Percentiles rank a stretch among this genome's conserved stretches.
Conservation (phyloP, 2,113 vertebrate genomes). For the Nibea albiflora region DNA sequence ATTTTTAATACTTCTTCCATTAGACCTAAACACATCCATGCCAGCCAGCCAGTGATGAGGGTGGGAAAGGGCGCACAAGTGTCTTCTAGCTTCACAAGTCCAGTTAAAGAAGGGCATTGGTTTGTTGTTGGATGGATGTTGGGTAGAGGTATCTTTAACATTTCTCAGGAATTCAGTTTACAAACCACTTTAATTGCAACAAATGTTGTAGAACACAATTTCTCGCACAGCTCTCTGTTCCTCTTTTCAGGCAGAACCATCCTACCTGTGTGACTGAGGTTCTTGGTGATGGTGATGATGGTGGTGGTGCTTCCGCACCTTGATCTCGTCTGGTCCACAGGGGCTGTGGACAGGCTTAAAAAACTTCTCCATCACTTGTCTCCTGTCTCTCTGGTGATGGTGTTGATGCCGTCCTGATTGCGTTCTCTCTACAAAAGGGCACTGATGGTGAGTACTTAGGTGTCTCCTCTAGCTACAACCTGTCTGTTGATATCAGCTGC, state of each 20-base stretch:
- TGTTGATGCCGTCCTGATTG: slow-evolving; percentile 16
- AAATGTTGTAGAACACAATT: slow-evolving; percentile 73
- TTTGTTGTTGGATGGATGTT: slow-evolving; percentile 88
- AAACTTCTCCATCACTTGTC: slow-evolving; percentile 81
- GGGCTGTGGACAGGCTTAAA: slow-evolving; percentile 81
- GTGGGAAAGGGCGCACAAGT: slow-evolving; percentile 63
- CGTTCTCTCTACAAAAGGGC: slow-evolving; percentile 4
- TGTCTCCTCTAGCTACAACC: background rate
- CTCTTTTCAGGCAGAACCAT: slow-evolving; percentile 81
- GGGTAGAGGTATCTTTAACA: slow-evolving; percentile 82
- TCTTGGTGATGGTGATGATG: slow-evolving; percentile 60
- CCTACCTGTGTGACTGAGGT: slow-evolving; percentile 69
- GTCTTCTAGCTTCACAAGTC: slow-evolving; percentile 75
- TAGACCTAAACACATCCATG: background rate
- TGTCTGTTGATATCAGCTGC: background rate
- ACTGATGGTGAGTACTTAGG: background rate
- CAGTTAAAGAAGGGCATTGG: slow-evolving; percentile 67
- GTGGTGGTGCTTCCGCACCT: slow-evolving; percentile 59
- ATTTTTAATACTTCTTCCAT: background rate
- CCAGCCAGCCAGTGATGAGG: slow-evolving; percentile 65
- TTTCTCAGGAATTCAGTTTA: slow-evolving; percentile 23
- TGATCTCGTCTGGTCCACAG: slow-evolving; percentile 62
- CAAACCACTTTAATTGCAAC: background rate
- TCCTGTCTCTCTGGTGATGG: slow-evolving; percentile 52
- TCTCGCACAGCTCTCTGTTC: slow-evolving; percentile 86